These are phyloP conservation scores for Leptinotarsa haldemani DNA, from an alignment of 2,888 invertebrate genomes.

Conservation along the genomic window DNA sequence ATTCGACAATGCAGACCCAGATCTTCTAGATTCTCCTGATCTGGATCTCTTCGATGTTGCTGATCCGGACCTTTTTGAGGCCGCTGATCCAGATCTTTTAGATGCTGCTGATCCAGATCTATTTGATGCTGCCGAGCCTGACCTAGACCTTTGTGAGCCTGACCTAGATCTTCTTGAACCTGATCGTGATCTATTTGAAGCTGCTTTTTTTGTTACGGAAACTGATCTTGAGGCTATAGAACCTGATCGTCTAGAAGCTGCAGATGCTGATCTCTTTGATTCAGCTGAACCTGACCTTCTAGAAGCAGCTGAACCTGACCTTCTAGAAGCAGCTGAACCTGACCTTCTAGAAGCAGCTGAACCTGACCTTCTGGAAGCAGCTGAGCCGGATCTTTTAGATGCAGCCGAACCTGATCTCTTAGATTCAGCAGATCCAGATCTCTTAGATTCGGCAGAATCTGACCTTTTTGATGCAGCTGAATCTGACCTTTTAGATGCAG, in stretches of 20 bases:
- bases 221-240: slow-evolving; percentile 50
- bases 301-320: slow-evolving; percentile 41
- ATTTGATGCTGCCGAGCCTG: slow-evolving; percentile 42
- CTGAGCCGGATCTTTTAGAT: slow-evolving; percentile 37
- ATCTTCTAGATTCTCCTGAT: slow-evolving; percentile 53
- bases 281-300: slow-evolving; percentile 39
- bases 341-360: slow-evolving; percentile 50
- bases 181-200: slow-evolving; percentile 58
- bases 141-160: slow-evolving; percentile 42
- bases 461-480: slow-evolving; percentile 52
- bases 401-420: slow-evolving; percentile 51
- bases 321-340: slow-evolving; percentile 43
- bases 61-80: slow-evolving; percentile 62
- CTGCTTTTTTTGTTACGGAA: slow-evolving; percentile 30
- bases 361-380: slow-evolving; percentile 53
- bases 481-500: slow-evolving; percentile 44
- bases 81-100: slow-evolving; percentile 63
- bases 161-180: slow-evolving; percentile 46
- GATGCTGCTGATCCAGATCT: slow-evolving; percentile 55
- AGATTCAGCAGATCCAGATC: slow-evolving; percentile 43
- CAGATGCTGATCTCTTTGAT: slow-evolving; percentile 46
- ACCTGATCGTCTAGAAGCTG: slow-evolving; percentile 45
- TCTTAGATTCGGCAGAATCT: slow-evolving; percentile 42
- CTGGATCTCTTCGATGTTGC: slow-evolving; percentile 61
- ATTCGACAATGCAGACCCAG: slow-evolving; percentile 49